A percentile compares a stretch with the other conserved stretches of the same genome.
Evolutionary conservation across 2,888 invertebrate genomes (phyloP).

Genomic region (Troides oblongomaculatus): DNA sequence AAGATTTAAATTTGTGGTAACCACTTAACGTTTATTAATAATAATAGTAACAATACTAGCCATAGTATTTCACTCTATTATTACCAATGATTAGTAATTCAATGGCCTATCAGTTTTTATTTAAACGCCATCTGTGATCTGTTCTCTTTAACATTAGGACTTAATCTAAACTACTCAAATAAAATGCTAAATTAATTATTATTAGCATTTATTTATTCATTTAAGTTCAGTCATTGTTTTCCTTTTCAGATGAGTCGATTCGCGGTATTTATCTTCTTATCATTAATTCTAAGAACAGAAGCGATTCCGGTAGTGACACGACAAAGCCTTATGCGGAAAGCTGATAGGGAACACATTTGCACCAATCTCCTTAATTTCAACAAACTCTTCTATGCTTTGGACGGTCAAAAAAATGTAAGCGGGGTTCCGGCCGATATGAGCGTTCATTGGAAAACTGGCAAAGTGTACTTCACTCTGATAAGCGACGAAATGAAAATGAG

Average conservation of each 20-base stretch:
- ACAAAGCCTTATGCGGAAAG: constrained; percentile 45
- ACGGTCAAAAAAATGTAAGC: constrained; percentile 48
- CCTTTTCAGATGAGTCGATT: constrained; percentile 57
- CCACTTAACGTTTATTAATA: too few species aligned
- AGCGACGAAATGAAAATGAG: constrained; percentile 70
- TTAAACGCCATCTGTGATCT: too few species aligned
- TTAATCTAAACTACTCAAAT: too few species aligned
- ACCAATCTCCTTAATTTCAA: constrained; percentile 53
- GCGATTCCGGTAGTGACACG: constrained; percentile 56
- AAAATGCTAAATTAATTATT: background rate
- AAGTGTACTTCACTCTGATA: constrained; percentile 64
- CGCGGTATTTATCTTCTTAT: constrained; percentile 40
- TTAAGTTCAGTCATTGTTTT: background rate
- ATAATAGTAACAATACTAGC: too few species aligned
- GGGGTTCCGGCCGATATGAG: constrained; percentile 71
- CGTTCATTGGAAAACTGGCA: constrained; percentile 67
- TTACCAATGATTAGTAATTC: too few species aligned
- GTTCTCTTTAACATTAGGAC: too few species aligned
- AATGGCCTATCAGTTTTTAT: too few species aligned
- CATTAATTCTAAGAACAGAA: constrained; percentile 37
- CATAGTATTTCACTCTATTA: too few species aligned
- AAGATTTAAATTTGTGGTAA: too few species aligned
- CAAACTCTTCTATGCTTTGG: constrained; percentile 55
- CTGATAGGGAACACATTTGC: constrained; percentile 48
- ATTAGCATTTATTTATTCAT: background rate